Percentiles rank a stretch among this genome's conserved stretches.
Conservation (phyloP, 2,113 vertebrate species). For the Tragelaphus imberbis region DNA sequence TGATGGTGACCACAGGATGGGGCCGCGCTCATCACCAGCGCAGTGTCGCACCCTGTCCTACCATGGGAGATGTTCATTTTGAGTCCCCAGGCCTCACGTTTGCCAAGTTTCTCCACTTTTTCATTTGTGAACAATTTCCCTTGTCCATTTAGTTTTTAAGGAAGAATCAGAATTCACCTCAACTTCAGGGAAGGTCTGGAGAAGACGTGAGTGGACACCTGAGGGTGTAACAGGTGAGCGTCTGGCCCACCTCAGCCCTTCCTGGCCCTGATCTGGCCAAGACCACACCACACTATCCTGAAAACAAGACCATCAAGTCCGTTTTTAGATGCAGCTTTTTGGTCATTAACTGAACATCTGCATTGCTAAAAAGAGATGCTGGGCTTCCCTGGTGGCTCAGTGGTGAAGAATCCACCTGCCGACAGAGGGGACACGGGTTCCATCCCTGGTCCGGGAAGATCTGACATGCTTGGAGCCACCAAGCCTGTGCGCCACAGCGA, state of each 20-base stretch:
- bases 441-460: background rate
- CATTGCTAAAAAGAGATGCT: background rate
- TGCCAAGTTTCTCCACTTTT: background rate
- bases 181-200: background rate
- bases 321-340: background rate
- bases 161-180: background rate
- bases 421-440: background rate
- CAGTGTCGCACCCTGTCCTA: background rate
- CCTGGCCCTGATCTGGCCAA: background rate
- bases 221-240: background rate
- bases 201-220: background rate
- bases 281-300: background rate
- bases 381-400: background rate
- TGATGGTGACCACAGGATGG: background rate
- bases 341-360: background rate
- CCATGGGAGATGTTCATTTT: fast-evolving
- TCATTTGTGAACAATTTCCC: background rate
- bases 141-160: background rate
- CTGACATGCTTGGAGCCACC: fast-evolving
- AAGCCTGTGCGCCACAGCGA: background rate
- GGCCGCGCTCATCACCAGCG: too few species aligned
- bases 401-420: background rate
- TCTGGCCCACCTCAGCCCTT: background rate
- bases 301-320: background rate
- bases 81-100: background rate